Conservation (phyloP, 2,113 vertebrate species). For the Odocoileus hemionus region DNA sequence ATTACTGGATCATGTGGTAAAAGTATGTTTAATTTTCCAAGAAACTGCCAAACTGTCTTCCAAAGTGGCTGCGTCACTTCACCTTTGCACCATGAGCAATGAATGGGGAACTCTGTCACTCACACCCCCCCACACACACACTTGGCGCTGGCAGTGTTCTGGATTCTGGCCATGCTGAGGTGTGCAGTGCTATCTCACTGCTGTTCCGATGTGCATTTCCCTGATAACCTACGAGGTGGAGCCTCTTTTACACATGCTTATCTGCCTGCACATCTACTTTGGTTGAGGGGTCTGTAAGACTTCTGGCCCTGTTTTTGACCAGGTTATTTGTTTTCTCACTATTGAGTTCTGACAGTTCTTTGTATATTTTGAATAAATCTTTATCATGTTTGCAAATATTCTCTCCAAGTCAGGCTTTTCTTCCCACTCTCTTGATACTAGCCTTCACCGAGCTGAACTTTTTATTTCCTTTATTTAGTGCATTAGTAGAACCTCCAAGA, state of each 20-base stretch:
- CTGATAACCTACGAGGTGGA: rapidly evolving
- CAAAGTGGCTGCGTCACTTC: rapidly evolving
- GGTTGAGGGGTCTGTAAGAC: neutral
- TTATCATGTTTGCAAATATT: no score
- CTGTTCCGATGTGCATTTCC: rapidly evolving
- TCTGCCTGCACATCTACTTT: no score
- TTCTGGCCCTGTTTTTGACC: neutral
- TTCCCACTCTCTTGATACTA: neutral
- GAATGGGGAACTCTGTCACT: rapidly evolving
- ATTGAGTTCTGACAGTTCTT: neutral
- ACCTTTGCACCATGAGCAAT: rapidly evolving
- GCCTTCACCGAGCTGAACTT: neutral
- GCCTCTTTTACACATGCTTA: rapidly evolving
- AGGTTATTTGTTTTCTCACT: neutral
- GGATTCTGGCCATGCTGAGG: rapidly evolving
- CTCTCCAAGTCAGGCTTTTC: neutral
- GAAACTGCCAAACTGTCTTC: neutral
- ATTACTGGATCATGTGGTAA: neutral
- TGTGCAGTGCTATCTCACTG: rapidly evolving
- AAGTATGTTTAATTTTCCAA: neutral
- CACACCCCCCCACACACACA: neutral
- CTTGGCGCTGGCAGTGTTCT: neutral
- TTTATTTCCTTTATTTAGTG: neutral
- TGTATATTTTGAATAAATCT: neutral
- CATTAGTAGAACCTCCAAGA: neutral